Evolutionary conservation across 2,113 vertebrate genomes (phyloP).

Genomic region (Fukomys damarensis): DNA sequence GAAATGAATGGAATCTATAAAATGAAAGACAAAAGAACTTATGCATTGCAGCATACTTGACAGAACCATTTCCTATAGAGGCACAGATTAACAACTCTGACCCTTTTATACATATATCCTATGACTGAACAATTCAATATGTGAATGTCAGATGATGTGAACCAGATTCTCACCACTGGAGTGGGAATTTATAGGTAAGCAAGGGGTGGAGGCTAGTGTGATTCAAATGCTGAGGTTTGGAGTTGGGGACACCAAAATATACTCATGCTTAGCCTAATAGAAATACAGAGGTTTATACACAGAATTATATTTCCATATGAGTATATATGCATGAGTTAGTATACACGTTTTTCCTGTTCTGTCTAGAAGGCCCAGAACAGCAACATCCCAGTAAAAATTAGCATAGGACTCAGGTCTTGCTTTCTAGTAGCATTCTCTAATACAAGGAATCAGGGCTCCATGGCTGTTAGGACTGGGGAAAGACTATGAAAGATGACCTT

Average conservation of each 20-base stretch:
- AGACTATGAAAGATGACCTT: neutral
- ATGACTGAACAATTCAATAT: neutral
- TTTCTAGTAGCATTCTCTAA: neutral
- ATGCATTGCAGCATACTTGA: neutral
- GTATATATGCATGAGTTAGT: neutral
- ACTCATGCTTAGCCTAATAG: neutral
- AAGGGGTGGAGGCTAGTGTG: neutral
- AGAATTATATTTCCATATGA: neutral
- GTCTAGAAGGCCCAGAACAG: neutral
- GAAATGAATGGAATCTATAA: neutral
- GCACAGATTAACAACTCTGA: neutral
- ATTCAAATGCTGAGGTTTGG: neutral
- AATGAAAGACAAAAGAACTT: neutral
- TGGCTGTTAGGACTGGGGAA: neutral
- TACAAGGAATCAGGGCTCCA: neutral
- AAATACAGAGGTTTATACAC: neutral
- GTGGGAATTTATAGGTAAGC: neutral
- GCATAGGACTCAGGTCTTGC: neutral
- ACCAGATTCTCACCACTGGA: neutral
- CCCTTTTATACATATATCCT: neutral
- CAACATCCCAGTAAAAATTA: neutral
- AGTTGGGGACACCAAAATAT: neutral
- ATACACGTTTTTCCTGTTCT: neutral
- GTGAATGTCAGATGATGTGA: neutral
- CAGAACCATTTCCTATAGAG: neutral